Evolutionary conservation across 2,888 invertebrate genomes (phyloP).

Genomic region (Sarcophaga caerulescens): DNA sequence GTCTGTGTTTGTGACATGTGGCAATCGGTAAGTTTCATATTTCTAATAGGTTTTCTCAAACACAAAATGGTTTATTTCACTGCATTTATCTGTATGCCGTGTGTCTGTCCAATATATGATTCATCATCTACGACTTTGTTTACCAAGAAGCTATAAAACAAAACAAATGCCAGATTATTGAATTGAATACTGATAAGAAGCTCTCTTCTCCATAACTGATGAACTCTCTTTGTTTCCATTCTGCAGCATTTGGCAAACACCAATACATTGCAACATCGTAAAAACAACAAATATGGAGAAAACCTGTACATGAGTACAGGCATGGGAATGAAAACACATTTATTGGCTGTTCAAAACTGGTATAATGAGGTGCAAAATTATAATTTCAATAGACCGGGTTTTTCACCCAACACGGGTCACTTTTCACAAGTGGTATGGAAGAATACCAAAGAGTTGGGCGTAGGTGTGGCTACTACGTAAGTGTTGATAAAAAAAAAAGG

Average conservation of each 20-base stretch:
- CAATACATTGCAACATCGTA: constrained; percentile 83
- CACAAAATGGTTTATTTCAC: neutral
- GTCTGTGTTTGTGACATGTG: no score
- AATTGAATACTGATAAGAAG: no score
- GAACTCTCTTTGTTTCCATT: neutral
- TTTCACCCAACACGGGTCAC: constrained; percentile 88
- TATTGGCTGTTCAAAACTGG: constrained; percentile 90
- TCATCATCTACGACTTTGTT: no score
- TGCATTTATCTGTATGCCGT: neutral
- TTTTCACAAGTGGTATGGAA: constrained; percentile 94
- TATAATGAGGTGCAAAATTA: constrained; percentile 88
- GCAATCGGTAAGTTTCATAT: no score
- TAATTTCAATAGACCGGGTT: constrained; percentile 84
- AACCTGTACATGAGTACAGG: constrained; percentile 91
- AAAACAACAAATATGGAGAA: constrained; percentile 90
- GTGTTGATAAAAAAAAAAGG: constrained; percentile 10
- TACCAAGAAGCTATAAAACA: no score
- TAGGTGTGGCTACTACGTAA: constrained; percentile 85
- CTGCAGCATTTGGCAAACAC: constrained; percentile 60
- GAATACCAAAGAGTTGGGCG: constrained; percentile 87
- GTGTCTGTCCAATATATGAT: neutral
- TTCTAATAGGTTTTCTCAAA: no score
- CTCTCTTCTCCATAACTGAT: no score
- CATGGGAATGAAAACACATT: constrained; percentile 84
- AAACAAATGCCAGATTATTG: no score